These are phyloP conservation scores for Amazona guildingii DNA, from an alignment of 2,113 vertebrate species.

Conservation along the genomic window DNA sequence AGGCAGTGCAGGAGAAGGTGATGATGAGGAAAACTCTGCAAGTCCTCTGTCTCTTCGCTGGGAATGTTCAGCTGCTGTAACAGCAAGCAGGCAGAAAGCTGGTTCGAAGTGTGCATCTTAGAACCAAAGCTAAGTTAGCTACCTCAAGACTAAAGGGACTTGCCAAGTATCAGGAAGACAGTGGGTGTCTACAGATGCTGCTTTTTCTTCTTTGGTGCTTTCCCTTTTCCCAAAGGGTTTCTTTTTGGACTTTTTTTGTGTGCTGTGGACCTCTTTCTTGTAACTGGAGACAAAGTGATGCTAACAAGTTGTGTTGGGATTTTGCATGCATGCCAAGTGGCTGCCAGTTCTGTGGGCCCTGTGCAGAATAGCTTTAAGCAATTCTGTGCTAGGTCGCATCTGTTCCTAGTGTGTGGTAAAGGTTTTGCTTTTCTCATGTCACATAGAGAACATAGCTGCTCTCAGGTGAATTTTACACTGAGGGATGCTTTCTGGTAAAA, in stretches of 20 bases:
- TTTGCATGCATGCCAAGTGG: background rate
- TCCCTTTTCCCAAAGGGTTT: background rate
- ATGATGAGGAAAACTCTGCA: background rate
- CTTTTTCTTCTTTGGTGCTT: background rate
- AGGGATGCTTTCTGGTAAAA: background rate
- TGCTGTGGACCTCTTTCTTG: background rate
- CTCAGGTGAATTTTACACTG: background rate
- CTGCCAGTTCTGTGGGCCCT: background rate
- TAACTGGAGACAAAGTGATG: background rate
- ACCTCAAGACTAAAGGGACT: background rate
- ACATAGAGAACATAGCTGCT: background rate
- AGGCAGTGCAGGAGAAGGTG: background rate
- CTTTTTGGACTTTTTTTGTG: background rate
- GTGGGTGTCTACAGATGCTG: background rate
- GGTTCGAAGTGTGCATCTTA: background rate
- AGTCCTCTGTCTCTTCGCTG: background rate
- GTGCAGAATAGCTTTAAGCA: background rate
- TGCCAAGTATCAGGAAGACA: background rate
- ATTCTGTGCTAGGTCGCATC: background rate
- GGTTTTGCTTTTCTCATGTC: background rate
- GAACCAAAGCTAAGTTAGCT: background rate
- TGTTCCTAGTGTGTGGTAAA: background rate
- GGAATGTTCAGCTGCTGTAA: background rate
- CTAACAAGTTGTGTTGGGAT: background rate
- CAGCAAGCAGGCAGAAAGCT: background rate